A percentile compares a stretch with the other conserved stretches of the same genome.
phyloP scores from a whole-genome alignment of 2,797 vertebrate species.

The Falco cherrug region DNA sequence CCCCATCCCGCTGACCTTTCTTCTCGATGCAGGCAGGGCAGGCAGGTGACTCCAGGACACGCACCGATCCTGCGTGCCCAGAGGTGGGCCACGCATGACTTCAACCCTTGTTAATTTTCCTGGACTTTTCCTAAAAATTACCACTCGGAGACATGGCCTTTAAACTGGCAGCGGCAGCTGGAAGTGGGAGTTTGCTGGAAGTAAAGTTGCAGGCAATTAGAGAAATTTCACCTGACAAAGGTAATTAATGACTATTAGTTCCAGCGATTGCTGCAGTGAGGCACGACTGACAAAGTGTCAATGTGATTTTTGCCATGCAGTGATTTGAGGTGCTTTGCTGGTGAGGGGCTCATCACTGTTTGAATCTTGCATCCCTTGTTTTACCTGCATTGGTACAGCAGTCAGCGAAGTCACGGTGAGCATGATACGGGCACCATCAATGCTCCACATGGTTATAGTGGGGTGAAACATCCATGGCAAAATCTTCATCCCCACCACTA shows the following conservation, averaged over 20 bases:
- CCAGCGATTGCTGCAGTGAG: fast-evolving
- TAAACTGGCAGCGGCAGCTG: neutral
- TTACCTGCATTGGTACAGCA: neutral
- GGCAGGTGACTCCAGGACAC: neutral
- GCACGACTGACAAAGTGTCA: neutral
- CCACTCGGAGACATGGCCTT: neutral
- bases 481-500: neutral
- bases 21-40: neutral
- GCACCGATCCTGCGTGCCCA: fast-evolving
- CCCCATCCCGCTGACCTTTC: neutral
- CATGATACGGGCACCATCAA: fast-evolving
- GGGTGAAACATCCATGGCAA: neutral
- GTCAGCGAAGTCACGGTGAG: neutral
- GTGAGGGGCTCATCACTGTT: fast-evolving
- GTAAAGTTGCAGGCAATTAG: neutral
- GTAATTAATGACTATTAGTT: neutral
- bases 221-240: neutral
- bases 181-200: neutral
- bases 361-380: neutral
- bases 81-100: neutral
- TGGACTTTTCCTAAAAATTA: neutral
- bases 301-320: neutral
- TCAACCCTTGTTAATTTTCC: neutral
- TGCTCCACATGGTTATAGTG: neutral
- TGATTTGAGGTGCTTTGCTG: neutral